Evolutionary conservation across 2,888 invertebrate genomes (phyloP).

Genomic region (Mechanitis messenoides): DNA sequence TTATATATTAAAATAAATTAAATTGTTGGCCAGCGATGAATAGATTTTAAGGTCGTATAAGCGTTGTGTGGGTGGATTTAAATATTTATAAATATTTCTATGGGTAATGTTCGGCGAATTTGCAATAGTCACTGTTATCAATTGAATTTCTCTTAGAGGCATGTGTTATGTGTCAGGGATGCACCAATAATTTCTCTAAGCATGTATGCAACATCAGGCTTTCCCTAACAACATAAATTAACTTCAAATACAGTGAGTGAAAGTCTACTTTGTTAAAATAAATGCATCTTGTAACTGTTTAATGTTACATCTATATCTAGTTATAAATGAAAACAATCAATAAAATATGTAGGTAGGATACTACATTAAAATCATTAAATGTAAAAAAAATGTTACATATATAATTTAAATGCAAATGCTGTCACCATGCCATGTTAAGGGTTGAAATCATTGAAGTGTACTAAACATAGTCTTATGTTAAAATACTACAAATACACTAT

Average conservation of each 20-base stretch:
- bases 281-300: constrained; percentile 8
- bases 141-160: constrained; percentile 23
- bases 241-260: constrained; percentile 33
- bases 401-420: too few species aligned
- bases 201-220: constrained; percentile 33
- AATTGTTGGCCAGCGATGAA: background rate
- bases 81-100: background rate
- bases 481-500: too few species aligned
- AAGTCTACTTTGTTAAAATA: constrained; percentile 29
- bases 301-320: background rate
- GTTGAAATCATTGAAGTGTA: too few species aligned
- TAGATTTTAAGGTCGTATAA: background rate
- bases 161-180: constrained; percentile 41
- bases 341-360: too few species aligned
- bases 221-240: constrained; percentile 35
- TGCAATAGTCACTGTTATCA: background rate
- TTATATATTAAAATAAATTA: background rate
- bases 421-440: too few species aligned
- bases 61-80: background rate
- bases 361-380: too few species aligned
- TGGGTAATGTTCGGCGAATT: constrained; percentile 1
- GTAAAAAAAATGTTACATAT: too few species aligned
- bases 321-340: too few species aligned
- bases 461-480: too few species aligned
- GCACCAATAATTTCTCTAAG: constrained; percentile 52